Evolutionary conservation across 2,888 invertebrate species (phyloP), one percentile per base, ranked within the genome.

Genomic region (Lasioglossum marginatum): DNA sequence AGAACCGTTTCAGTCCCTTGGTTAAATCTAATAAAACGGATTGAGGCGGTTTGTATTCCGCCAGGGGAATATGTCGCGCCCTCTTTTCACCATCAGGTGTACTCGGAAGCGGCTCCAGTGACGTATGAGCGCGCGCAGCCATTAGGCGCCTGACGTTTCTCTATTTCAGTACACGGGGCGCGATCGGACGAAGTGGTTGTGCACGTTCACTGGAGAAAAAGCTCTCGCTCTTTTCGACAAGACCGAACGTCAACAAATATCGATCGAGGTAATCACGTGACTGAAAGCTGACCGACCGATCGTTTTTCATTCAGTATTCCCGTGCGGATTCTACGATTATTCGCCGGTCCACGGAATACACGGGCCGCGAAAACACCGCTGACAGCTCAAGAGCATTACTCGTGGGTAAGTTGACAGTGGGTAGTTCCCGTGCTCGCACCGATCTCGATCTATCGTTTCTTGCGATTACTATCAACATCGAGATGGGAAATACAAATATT

Each of bases 61-160:
- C 40, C 60, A 48, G 72, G 60, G 80, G 63, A 68, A 74, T 73
- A 81, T 70, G 71, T 82, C 77, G 87, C 90, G 87, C 85, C 87
- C 90, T 90, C 90, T 81, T 80, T 70, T 76, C 66, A 82, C 75
- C 19, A 31, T 70, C 87, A 88, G 89, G 90, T 90, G 81, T 87
- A 90, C 48, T 43, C 78, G 75, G 74, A 79, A 79, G 27, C 70
- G 70, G 78, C 85, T 77, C 78, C 77, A 77, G 84, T 84, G 84
- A 83, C 89, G 80, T 73, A 77, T 23, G 31, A 31, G 71, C 70
- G 68, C 68, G 68, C 68, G 75, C 78, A 71, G 73, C 23, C n/a
- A 37, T 37, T 23, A 12, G 12, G 23, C 72, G 86, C 66, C 63
- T 34, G 57, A 68, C 66, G 73, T 75, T 77, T 43, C 81, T 71